A percentile compares a stretch with the other conserved stretches of the same genome.
These are phyloP conservation scores for Bettongia penicillata DNA, from an alignment of 2,113 vertebrate genomes.

Conservation along the genomic window DNA sequence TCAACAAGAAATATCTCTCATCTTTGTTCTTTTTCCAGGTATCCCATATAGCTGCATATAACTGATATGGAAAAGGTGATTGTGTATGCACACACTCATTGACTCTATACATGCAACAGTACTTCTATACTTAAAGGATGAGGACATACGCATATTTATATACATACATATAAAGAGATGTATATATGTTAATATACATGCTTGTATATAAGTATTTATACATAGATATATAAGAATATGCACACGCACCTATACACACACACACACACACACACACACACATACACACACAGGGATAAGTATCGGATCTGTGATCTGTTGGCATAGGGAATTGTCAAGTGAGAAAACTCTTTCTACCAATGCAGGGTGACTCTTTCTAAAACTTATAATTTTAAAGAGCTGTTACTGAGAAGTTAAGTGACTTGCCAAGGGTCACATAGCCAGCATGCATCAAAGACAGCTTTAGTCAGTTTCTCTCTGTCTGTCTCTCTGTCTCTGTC, in stretches of 20 bases:
- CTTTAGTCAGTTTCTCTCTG: too few relatives aligned
- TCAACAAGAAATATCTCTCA: neutral
- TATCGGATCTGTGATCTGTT: neutral
- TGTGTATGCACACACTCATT: neutral
- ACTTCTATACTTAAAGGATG: neutral
- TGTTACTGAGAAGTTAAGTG: neutral
- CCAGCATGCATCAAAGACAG: too few relatives aligned
- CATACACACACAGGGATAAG: neutral
- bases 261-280: neutral
- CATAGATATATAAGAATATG: neutral
- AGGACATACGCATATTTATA: neutral
- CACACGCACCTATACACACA: neutral
- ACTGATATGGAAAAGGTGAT: constrained; percentile 6
- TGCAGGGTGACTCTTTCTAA: neutral
- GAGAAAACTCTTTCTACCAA: neutral
- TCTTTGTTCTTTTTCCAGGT: constrained; percentile 11
- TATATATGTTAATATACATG: too few relatives aligned
- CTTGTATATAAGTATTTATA: too few relatives aligned
- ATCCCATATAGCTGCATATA: neutral
- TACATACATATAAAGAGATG: too few relatives aligned
- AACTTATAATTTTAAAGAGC: neutral
- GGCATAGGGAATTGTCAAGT: neutral
- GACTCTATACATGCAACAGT: neutral
- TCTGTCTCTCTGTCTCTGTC: too few relatives aligned
- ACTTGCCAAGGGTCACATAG: neutral